phyloP scores from a whole-genome alignment of 2,113 vertebrate species.

The Dipodomys stephensi region DNA sequence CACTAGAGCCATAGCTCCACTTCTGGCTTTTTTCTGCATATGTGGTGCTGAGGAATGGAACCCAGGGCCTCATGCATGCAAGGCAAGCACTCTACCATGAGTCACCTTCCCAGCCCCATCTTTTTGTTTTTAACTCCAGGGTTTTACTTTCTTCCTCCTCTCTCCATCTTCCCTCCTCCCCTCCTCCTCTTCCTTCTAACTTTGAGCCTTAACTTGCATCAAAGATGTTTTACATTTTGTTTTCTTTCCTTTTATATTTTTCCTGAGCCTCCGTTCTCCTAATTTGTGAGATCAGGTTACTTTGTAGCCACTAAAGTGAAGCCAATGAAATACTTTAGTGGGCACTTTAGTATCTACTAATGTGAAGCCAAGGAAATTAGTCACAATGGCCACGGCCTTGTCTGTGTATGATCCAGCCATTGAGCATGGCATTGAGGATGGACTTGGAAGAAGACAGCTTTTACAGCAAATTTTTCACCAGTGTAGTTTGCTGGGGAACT shows the following conservation, averaged over 20 bases:
- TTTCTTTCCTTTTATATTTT: too few relatives aligned
- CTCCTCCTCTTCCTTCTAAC: neutral
- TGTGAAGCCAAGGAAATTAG: neutral
- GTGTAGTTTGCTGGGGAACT: neutral
- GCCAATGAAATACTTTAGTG: neutral
- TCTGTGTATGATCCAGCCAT: neutral
- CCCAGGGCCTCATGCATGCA: too few relatives aligned
- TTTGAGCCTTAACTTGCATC: neutral
- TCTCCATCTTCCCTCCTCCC: too few relatives aligned
- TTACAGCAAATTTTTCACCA: neutral
- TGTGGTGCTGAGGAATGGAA: too few relatives aligned
- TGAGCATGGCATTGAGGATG: neutral
- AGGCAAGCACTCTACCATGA: too few relatives aligned
- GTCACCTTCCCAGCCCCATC: too few relatives aligned
- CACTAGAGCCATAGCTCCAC: too few relatives aligned
- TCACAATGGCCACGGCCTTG: neutral
- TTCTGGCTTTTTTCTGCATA: too few relatives aligned
- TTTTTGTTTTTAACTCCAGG: neutral
- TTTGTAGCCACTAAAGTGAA: neutral
- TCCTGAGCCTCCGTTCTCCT: neutral
- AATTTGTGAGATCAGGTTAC: neutral
- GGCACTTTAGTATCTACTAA: too few relatives aligned
- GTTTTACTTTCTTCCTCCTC: neutral
- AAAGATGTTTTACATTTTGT: neutral
- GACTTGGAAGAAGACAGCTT: neutral